Percentiles rank a stretch among this genome's conserved stretches.
These are phyloP conservation scores for Prionailurus bengalensis DNA, from an alignment of 2,113 vertebrate genomes.

Conservation along the genomic window DNA sequence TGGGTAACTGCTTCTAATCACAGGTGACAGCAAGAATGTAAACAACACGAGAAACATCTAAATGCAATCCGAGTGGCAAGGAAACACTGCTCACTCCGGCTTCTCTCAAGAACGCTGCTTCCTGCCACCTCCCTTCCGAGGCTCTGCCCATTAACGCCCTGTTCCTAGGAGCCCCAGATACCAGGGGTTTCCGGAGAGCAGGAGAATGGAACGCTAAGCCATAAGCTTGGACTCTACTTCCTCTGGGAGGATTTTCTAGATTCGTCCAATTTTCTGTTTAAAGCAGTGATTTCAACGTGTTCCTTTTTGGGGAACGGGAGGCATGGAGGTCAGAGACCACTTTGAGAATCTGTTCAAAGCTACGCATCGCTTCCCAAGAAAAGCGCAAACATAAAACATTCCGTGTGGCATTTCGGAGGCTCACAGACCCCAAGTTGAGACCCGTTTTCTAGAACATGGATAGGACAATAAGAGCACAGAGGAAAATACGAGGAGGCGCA, in stretches of 20 bases:
- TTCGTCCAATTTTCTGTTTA: not conserved
- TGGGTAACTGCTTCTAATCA: conserved; percentile 77
- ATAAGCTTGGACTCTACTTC: not conserved
- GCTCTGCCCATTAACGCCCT: not conserved
- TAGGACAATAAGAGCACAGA: not conserved
- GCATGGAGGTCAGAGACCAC: not conserved
- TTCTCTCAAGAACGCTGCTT: not conserved
- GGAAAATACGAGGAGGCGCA: not conserved
- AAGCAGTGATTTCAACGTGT: not conserved
- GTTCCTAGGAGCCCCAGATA: conserved; percentile 7
- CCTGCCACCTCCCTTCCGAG: conserved; percentile 4
- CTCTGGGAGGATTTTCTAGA: conserved; percentile 39
- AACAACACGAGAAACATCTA: conserved; percentile 73
- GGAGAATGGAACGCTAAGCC: not conserved
- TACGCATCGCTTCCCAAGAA: not conserved
- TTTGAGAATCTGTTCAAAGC: not conserved
- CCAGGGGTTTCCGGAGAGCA: not conserved
- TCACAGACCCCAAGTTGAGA: not conserved
- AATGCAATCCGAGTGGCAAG: conserved; percentile 52
- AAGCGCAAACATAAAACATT: not conserved
- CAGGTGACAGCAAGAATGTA: conserved; percentile 79
- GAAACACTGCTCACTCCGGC: not conserved
- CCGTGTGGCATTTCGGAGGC: not conserved
- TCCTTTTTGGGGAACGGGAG: not conserved
- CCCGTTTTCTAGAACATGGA: not conserved